Conservation (phyloP, 2,113 vertebrate species). For the Sprattus sprattus region DNA sequence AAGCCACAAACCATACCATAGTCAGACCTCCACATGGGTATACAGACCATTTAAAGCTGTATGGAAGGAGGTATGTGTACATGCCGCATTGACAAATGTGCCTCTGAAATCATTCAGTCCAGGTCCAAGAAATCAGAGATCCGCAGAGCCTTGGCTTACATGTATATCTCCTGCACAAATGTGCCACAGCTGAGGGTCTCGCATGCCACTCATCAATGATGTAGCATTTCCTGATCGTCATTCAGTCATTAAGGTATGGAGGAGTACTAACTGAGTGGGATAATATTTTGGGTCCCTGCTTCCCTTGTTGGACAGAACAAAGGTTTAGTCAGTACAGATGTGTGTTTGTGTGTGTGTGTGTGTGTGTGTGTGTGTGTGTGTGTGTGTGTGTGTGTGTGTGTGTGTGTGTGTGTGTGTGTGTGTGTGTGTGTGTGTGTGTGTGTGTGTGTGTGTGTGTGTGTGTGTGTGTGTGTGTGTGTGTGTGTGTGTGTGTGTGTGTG, state of each 20-base stretch:
- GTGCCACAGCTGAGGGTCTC: not conserved
- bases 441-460: too few relatives aligned
- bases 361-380: not conserved
- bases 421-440: not conserved
- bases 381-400: constrained; percentile 22
- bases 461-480: too few relatives aligned
- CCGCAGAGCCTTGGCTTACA: not conserved
- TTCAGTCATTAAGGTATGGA: not conserved
- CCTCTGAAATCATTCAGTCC: not conserved
- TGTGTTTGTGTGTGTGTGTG: not conserved
- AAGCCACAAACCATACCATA: not conserved
- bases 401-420: constrained; percentile 24
- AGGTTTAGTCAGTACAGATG: not conserved
- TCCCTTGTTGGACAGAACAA: constrained; percentile 23
- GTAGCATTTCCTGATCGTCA: not conserved
- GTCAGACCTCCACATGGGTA: not conserved
- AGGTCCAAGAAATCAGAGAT: not conserved
- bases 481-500: too few relatives aligned
- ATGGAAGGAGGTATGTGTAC: not conserved
- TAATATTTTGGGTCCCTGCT: not conserved
- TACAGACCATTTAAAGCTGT: not conserved
- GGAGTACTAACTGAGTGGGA: not conserved
- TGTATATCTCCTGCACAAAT: not conserved
- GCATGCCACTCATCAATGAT: not conserved
- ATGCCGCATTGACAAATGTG: not conserved